Conservation (phyloP, 2,797 vertebrate species). For the Psittacula derbiana region DNA sequence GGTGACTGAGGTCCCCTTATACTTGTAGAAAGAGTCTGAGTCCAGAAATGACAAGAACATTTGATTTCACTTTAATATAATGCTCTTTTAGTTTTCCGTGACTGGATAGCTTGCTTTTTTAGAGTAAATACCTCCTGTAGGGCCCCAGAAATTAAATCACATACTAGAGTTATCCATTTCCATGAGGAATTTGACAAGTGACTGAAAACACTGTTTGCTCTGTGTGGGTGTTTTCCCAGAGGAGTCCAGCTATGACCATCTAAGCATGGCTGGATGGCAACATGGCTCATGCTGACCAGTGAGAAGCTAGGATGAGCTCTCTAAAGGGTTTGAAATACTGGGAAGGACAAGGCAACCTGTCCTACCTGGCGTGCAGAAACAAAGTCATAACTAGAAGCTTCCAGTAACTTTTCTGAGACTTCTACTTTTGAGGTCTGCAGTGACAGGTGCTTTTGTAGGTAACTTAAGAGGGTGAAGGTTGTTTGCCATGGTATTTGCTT, state of each 20-base stretch:
- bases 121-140: background rate
- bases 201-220: background rate
- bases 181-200: slow-evolving; percentile 7
- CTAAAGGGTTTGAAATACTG: background rate
- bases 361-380: background rate
- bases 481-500: background rate
- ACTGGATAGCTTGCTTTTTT: background rate
- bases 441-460: background rate
- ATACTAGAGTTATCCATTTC: slow-evolving; percentile 3
- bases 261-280: background rate
- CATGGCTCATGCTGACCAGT: background rate
- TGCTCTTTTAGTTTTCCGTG: background rate
- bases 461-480: background rate
- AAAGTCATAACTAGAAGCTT: background rate
- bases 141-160: slow-evolving; percentile 2
- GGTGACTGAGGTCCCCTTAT: background rate
- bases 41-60: background rate
- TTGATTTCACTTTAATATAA: background rate
- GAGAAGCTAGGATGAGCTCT: background rate
- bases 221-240: background rate
- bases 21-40: background rate
- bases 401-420: background rate
- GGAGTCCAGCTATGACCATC: background rate
- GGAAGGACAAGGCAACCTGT: background rate
- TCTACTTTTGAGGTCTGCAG: background rate